Evolutionary conservation across 2,797 vertebrate species (phyloP).

Genomic region (Clarias fuscus): DNA sequence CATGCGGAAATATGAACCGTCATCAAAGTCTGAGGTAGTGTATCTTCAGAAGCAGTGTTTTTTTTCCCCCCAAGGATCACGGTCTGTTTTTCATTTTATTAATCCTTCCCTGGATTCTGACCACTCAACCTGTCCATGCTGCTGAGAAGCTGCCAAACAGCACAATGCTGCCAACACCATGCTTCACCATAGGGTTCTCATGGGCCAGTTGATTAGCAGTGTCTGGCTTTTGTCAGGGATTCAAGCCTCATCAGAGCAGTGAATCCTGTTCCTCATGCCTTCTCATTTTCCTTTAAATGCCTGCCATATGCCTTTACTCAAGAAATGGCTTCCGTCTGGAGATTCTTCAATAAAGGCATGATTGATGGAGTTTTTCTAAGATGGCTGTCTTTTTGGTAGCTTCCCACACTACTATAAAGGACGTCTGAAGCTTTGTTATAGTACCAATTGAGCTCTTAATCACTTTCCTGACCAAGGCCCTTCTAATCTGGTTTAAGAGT

Average conservation of each 20-base stretch:
- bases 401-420: neutral
- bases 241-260: neutral
- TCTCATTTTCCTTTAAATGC: neutral
- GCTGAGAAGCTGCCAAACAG: neutral
- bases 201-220: neutral
- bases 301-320: neutral
- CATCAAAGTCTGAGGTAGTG: neutral
- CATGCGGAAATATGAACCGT: neutral
- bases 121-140: neutral
- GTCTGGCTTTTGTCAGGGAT: neutral
- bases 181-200: neutral
- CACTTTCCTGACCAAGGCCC: no score
- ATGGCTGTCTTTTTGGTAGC: neutral
- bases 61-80: no score
- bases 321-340: neutral
- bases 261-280: neutral
- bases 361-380: neutral
- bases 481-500: neutral
- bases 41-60: neutral
- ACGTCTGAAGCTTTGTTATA: neutral
- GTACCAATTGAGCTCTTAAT: neutral
- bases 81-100: neutral
- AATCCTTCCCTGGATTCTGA: neutral
- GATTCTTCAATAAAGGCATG: no score
- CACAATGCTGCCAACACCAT: neutral